Percentiles rank a stretch among this genome's conserved stretches.
Conservation (phyloP, 2,888 invertebrate species). For the Lasius platythorax region DNA sequence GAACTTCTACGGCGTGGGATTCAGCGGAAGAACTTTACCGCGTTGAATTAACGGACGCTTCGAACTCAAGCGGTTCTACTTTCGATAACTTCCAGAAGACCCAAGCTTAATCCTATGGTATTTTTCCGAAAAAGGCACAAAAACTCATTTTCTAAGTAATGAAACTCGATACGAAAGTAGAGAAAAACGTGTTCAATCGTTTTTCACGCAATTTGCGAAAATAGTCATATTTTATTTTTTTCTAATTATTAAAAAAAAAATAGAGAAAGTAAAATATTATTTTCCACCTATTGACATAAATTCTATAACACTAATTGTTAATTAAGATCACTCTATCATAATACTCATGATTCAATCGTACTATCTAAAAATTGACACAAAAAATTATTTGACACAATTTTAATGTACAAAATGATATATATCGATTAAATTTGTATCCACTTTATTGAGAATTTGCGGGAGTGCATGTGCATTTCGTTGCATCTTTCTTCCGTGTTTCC, state of each 20-base stretch:
- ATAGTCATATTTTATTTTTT: background rate
- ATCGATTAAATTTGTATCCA: constrained; percentile 5
- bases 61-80: constrained; percentile 53
- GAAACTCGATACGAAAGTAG: background rate
- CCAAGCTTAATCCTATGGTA: background rate
- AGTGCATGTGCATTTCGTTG: constrained; percentile 16
- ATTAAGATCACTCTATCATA: background rate
- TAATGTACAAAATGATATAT: background rate
- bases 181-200: background rate
- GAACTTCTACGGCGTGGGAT: constrained; percentile 13
- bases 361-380: background rate
- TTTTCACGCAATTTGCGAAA: background rate
- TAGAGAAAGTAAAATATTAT: background rate
- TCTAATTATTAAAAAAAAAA: constrained; percentile 7
- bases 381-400: background rate
- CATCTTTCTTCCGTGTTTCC: constrained; percentile 30
- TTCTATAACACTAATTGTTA: background rate
- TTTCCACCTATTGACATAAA: background rate
- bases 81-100: constrained; percentile 19
- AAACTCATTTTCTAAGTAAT: background rate
- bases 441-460: background rate
- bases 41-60: constrained; percentile 19
- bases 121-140: background rate
- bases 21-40: constrained; percentile 43
- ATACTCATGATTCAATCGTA: background rate